Conservation (phyloP, 1,140 invertebrate genomes). For the Eurosta solidaginis region DNA sequence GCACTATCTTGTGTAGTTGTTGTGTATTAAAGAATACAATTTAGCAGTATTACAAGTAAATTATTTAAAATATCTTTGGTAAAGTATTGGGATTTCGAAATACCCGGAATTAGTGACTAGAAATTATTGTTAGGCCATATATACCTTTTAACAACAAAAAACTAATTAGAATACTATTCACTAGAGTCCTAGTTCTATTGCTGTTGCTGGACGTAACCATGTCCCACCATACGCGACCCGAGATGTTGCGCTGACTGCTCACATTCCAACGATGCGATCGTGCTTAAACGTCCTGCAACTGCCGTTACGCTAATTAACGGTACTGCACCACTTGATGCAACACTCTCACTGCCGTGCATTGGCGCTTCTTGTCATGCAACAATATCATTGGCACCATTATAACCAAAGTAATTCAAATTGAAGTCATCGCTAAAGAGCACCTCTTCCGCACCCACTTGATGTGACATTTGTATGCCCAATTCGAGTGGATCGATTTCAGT, state of each 20-base stretch:
- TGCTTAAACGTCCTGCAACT: background rate
- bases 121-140: conserved; percentile 7
- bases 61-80: background rate
- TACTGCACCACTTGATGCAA: background rate
- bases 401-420: conserved; percentile 59
- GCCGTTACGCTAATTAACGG: background rate
- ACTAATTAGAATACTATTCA: background rate
- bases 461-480: conserved; percentile 56
- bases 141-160: background rate
- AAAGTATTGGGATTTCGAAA: background rate
- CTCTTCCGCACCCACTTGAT: conserved; percentile 51
- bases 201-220: background rate
- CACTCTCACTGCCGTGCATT: background rate
- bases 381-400: conserved; percentile 55
- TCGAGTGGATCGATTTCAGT: conserved; percentile 60
- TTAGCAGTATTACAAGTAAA: background rate
- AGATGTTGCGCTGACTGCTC: background rate
- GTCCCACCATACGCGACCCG: background rate
- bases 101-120: background rate
- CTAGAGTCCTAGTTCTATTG: background rate
- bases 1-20: too few species aligned
- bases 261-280: background rate
- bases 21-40: too few species aligned
- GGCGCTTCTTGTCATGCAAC: conserved; percentile 52
- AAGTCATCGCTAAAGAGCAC: conserved; percentile 58